A percentile compares a stretch with the other conserved stretches of the same genome.
These are phyloP conservation scores for Ceratitis capitata DNA, from an alignment of 1,140 invertebrate species.

Conservation along the genomic window DNA sequence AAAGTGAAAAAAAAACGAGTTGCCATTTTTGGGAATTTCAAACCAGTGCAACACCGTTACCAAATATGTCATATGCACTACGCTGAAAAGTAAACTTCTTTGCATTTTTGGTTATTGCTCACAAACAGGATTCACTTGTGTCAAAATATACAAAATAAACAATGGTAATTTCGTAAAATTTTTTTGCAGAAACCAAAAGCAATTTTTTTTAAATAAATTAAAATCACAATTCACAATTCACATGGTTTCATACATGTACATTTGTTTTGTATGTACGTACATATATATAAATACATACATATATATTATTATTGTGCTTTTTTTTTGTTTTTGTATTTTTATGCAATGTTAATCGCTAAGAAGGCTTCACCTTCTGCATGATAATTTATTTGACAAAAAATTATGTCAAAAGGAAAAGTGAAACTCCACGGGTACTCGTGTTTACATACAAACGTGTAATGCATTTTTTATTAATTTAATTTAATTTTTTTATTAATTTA, in stretches of 20 bases:
- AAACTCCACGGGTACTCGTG: too few relatives aligned
- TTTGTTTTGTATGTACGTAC: too few relatives aligned
- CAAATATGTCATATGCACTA: slow-evolving; percentile 5
- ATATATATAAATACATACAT: neutral
- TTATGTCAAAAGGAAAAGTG: too few relatives aligned
- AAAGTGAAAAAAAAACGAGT: neutral
- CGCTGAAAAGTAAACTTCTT: neutral
- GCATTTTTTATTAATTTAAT: too few relatives aligned
- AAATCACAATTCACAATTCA: too few relatives aligned
- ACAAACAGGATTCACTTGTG: slow-evolving; percentile 52
- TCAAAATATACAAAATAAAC: neutral
- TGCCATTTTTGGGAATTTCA: neutral
- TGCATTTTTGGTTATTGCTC: slow-evolving; percentile 54
- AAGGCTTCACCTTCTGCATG: too few relatives aligned
- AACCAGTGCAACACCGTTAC: neutral
- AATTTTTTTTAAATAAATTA: too few relatives aligned
- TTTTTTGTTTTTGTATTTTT: neutral
- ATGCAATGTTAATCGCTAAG: too few relatives aligned
- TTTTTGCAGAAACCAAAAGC: neutral
- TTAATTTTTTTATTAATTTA: too few relatives aligned
- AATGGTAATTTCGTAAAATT: neutral
- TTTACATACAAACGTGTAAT: too few relatives aligned
- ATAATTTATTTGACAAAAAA: too few relatives aligned
- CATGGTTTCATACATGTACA: neutral
- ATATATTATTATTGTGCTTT: neutral